phyloP scores from a whole-genome alignment of 2,888 invertebrate genomes.

The Drosophila mettleri region DNA sequence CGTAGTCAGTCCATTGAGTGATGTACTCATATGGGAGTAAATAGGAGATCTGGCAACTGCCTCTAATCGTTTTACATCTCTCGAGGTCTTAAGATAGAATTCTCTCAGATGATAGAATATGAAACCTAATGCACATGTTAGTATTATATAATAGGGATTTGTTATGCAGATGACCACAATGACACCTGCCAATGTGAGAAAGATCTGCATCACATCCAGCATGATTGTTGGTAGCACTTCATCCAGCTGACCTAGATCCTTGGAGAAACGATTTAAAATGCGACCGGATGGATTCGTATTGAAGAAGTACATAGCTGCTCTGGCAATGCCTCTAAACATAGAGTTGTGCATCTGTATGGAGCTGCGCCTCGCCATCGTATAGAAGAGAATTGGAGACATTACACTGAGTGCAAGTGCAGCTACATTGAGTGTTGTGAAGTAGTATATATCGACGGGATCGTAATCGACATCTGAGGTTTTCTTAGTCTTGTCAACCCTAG shows the following conservation, averaged over 20 bases:
- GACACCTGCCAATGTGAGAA: conserved; percentile 91
- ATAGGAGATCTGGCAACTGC: conserved; percentile 96
- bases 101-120: conserved; percentile 91
- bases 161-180: conserved; percentile 91
- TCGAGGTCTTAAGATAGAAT: conserved; percentile 92
- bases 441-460: conserved; percentile 83
- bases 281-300: conserved; percentile 93
- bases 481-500: conserved; percentile 73
- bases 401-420: conserved; percentile 83
- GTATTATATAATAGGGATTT: conserved; percentile 90
- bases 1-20: conserved; percentile 95
- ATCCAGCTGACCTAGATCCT: conserved; percentile 90
- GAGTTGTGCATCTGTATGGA: conserved; percentile 91
- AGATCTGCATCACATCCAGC: conserved; percentile 88
- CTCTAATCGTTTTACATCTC: conserved; percentile 92
- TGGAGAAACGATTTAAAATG: conserved; percentile 94
- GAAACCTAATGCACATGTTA: conserved; percentile 89
- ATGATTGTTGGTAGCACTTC: conserved; percentile 84
- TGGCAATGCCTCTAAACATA: conserved; percentile 92
- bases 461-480: conserved; percentile 26
- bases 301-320: conserved; percentile 94
- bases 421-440: conserved; percentile 85
- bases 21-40: conserved; percentile 95
- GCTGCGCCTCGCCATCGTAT: conserved; percentile 88
- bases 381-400: conserved; percentile 85